phyloP scores from a whole-genome alignment of 2,888 invertebrate species.

The Mythimna vitellina region DNA sequence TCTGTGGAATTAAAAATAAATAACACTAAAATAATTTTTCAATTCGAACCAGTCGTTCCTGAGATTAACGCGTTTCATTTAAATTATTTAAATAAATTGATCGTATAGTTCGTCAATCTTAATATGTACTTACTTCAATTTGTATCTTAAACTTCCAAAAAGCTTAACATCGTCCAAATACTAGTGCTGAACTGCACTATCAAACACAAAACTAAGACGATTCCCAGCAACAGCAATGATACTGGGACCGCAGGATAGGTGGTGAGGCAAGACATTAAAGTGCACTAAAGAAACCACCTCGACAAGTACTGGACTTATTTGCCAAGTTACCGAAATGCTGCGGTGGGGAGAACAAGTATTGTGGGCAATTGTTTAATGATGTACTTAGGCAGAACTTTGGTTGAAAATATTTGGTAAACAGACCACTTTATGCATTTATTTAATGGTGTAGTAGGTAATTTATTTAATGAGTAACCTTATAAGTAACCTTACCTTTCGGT shows the following conservation, averaged over 20 bases:
- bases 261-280: slow-evolving; percentile 80
- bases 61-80: no score
- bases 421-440: background rate
- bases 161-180: background rate
- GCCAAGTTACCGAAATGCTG: slow-evolving; percentile 67
- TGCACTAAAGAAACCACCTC: slow-evolving; percentile 82
- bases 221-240: slow-evolving; percentile 46
- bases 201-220: slow-evolving; percentile 52
- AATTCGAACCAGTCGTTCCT: no score
- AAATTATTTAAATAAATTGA: no score
- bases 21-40: no score
- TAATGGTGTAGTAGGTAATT: background rate
- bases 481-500: no score
- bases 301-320: slow-evolving; percentile 73
- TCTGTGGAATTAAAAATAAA: no score
- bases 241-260: slow-evolving; percentile 63
- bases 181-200: slow-evolving; percentile 48
- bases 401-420: background rate
- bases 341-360: slow-evolving; percentile 51
- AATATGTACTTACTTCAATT: no score
- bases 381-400: slow-evolving; percentile 47
- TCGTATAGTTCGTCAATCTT: no score
- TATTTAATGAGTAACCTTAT: no score
- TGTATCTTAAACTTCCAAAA: background rate
- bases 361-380: slow-evolving; percentile 65